Evolutionary conservation across 1,140 invertebrate species (phyloP).

Genomic region (Drosophila biarmipes): DNA sequence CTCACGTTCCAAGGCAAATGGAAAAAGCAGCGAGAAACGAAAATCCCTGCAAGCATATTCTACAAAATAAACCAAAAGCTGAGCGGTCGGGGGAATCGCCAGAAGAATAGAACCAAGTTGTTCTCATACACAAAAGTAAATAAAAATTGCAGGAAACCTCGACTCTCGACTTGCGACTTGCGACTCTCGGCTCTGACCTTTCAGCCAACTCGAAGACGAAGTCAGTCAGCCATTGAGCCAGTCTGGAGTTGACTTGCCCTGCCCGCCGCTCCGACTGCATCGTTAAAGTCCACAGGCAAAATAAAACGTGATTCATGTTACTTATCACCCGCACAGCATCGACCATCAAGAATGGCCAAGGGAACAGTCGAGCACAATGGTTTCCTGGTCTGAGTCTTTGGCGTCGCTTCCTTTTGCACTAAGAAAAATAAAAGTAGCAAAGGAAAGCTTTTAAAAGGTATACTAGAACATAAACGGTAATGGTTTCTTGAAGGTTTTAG

Average conservation of each 20-base stretch:
- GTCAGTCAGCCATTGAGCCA: slow-evolving; percentile 70
- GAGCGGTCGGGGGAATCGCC: neutral
- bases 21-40: slow-evolving; percentile 26
- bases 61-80: slow-evolving; percentile 39
- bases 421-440: neutral
- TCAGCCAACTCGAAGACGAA: slow-evolving; percentile 45
- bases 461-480: neutral
- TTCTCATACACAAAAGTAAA: slow-evolving; percentile 76
- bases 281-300: slow-evolving; percentile 81
- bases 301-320: slow-evolving; percentile 83
- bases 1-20: slow-evolving; percentile 70
- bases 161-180: slow-evolving; percentile 46
- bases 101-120: slow-evolving; percentile 54
- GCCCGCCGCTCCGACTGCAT: slow-evolving; percentile 46
- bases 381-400: slow-evolving; percentile 60
- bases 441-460: neutral
- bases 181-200: slow-evolving; percentile 63
- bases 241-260: slow-evolving; percentile 44
- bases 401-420: slow-evolving; percentile 35
- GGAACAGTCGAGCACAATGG: slow-evolving; percentile 58
- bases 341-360: slow-evolving; percentile 44
- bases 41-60: slow-evolving; percentile 32
- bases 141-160: slow-evolving; percentile 74
- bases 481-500: neutral
- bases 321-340: slow-evolving; percentile 81